These are phyloP conservation scores for Choristoneura fumiferana DNA, from an alignment of 1,140 invertebrate genomes.

Conservation along the genomic window DNA sequence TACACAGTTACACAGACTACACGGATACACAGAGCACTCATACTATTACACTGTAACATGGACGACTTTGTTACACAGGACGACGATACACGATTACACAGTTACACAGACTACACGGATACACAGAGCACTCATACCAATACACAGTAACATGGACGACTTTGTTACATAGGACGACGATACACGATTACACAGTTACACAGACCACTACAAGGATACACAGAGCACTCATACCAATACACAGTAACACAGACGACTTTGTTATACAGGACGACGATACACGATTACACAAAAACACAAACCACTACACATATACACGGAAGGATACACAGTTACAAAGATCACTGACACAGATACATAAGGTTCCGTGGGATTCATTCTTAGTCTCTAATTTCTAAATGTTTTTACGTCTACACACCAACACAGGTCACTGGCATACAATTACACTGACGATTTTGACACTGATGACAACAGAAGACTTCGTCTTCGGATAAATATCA, in stretches of 20 bases:
- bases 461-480: too few species aligned
- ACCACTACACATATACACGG: neutral
- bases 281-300: too few species aligned
- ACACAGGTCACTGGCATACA: too few species aligned
- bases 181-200: slow-evolving; percentile 2
- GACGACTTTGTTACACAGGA: too few species aligned
- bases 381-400: too few species aligned
- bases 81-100: neutral
- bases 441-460: too few species aligned
- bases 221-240: neutral
- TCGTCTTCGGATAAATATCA: too few species aligned
- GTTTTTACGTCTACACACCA: too few species aligned
- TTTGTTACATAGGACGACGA: slow-evolving; percentile 1
- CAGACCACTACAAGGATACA: neutral
- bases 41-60: neutral
- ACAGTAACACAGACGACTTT: too few species aligned
- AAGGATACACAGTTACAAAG: neutral
- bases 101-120: neutral
- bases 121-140: neutral
- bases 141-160: neutral
- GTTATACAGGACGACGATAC: too few species aligned
- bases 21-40: neutral
- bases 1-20: neutral
- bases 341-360: too few species aligned
- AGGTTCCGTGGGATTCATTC: too few species aligned